Conservation (phyloP, 2,797 vertebrate species). For the Macroramphosus scolopax region DNA sequence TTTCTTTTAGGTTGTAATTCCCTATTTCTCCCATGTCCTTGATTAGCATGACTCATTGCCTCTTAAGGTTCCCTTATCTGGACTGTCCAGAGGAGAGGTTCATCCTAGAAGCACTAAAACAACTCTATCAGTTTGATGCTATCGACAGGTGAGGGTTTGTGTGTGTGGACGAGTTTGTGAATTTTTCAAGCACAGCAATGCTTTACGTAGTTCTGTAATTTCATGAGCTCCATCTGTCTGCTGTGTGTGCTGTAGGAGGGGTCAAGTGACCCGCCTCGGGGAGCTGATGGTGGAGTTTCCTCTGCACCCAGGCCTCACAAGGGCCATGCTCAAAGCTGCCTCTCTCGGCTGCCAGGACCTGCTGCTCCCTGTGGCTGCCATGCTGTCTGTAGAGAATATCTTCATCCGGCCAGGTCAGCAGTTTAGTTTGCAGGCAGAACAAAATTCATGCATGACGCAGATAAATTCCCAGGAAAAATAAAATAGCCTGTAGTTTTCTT, state of each 20-base stretch:
- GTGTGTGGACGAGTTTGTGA: background rate
- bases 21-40: background rate
- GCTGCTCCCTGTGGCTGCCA: constrained; percentile 93
- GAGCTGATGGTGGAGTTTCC: constrained; percentile 94
- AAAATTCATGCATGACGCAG: too few relatives aligned
- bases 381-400: constrained; percentile 97
- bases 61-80: constrained; percentile 90
- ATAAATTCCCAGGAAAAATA: too few relatives aligned
- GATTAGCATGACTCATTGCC: background rate
- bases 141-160: constrained; percentile 87
- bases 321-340: constrained; percentile 90
- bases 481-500: too few relatives aligned
- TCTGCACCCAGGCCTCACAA: constrained; percentile 87
- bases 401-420: constrained; percentile 91
- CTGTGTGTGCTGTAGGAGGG: constrained; percentile 77
- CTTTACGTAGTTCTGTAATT: background rate
- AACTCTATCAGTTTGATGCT: constrained; percentile 93
- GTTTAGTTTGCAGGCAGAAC: background rate
- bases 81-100: constrained; percentile 92
- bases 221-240: constrained; percentile 5
- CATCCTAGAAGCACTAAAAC: constrained; percentile 91
- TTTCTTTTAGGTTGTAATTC: background rate
- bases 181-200: background rate
- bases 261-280: constrained; percentile 87
- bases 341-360: constrained; percentile 86